These are phyloP conservation scores for Isichthys henryi DNA, from an alignment of 2,113 vertebrate species.

Conservation along the genomic window DNA sequence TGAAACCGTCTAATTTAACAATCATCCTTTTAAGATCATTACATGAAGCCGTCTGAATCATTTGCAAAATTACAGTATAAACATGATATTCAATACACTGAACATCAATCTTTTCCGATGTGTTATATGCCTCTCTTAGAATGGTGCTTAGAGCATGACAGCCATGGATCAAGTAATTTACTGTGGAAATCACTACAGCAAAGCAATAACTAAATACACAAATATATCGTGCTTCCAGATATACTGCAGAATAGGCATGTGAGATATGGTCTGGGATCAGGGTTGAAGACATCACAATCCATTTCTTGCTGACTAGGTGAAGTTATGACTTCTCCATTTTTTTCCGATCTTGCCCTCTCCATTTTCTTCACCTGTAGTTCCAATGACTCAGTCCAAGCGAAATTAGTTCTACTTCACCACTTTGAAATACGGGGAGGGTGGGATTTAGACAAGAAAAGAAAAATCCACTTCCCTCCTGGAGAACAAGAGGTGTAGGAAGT, in stretches of 20 bases:
- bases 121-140: not conserved
- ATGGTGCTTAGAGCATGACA: not conserved
- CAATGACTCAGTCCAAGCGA: not conserved
- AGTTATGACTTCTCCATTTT: not conserved
- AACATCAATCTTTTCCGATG: not conserved
- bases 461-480: not conserved
- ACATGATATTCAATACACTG: not conserved
- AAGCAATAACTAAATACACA: not conserved
- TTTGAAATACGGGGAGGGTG: not conserved
- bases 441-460: not conserved
- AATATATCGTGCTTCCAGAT: not conserved
- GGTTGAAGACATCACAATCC: not conserved
- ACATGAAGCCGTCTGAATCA: not conserved
- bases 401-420: slow-evolving; percentile 9
- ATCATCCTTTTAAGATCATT: not conserved
- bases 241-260: not conserved
- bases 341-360: not conserved
- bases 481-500: not conserved
- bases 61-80: not conserved
- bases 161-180: not conserved
- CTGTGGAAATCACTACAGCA: not conserved
- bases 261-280: not conserved
- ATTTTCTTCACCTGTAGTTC: slow-evolving; percentile 10
- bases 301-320: not conserved
- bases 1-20: not conserved